Conservation (phyloP, 2,797 vertebrate species). For the Diglossa cyanea region DNA sequence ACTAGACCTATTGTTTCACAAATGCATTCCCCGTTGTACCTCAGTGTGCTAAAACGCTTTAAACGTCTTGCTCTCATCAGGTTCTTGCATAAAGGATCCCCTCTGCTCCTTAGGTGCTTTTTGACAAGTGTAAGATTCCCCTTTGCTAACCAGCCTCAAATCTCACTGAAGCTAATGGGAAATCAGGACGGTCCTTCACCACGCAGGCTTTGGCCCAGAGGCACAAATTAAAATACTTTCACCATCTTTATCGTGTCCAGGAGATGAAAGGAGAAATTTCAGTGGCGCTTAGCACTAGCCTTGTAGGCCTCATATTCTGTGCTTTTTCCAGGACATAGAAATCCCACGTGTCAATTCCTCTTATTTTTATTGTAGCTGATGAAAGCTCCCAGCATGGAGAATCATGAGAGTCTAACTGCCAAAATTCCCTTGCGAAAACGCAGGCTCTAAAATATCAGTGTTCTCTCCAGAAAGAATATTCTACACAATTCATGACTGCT, state of each 20-base stretch:
- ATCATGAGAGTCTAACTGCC: background rate
- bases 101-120: constrained; percentile 52
- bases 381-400: constrained; percentile 32
- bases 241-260: constrained; percentile 33
- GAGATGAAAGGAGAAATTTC: constrained; percentile 57
- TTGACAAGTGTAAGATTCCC: constrained; percentile 43
- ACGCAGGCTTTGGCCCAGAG: background rate
- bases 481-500: background rate
- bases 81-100: constrained; percentile 44
- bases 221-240: constrained; percentile 53
- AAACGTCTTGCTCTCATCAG: constrained; percentile 12
- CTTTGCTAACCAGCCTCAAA: constrained; percentile 13
- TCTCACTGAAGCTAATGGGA: constrained; percentile 49
- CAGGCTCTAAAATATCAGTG: background rate
- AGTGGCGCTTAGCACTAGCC: background rate
- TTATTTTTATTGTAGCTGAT: constrained; percentile 44
- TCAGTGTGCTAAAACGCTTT: constrained; percentile 55
- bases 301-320: background rate
- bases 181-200: background rate
- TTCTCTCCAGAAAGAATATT: background rate
- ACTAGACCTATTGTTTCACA: constrained; percentile 30
- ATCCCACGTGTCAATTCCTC: background rate
- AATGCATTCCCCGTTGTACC: constrained; percentile 34
- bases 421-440: background rate
- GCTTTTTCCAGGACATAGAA: constrained; percentile 15